Percentiles rank a stretch among this genome's conserved stretches.
phyloP scores from a whole-genome alignment of 1,140 invertebrate genomes.

The Scaptomyza hsui region DNA sequence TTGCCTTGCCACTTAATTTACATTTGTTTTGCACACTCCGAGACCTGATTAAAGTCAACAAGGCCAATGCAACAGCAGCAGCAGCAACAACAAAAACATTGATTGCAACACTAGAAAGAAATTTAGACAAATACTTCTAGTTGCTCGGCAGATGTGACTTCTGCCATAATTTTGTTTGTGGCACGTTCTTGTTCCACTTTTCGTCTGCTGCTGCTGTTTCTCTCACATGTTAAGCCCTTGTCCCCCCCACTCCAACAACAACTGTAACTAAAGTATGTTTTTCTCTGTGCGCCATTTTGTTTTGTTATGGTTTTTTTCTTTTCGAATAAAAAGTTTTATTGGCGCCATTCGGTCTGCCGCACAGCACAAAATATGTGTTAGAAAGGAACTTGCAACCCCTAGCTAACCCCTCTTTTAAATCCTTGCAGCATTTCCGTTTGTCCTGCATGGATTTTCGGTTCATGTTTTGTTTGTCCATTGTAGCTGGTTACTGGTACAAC shows the following conservation, averaged over 20 bases:
- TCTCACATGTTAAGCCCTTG: conserved; percentile 17
- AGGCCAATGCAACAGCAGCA: conserved; percentile 18
- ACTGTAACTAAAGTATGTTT: conserved; percentile 37
- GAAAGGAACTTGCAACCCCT: not conserved
- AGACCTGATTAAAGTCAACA: conserved; percentile 57
- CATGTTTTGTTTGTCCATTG: too few relatives aligned
- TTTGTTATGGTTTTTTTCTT: conserved; percentile 8
- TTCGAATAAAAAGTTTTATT: conserved; percentile 68
- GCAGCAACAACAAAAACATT: conserved; percentile 37
- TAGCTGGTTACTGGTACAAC: conserved; percentile 17
- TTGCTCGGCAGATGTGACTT: conserved; percentile 10
- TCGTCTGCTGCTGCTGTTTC: conserved; percentile 12
- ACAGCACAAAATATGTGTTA: conserved; percentile 48
- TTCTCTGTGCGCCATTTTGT: conserved; percentile 19
- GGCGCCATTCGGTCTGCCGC: conserved; percentile 73
- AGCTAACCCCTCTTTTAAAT: conserved; percentile 1
- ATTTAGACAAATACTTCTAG: too few relatives aligned
- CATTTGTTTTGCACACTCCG: conserved; percentile 32
- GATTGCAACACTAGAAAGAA: conserved; percentile 7
- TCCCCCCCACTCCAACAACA: not conserved
- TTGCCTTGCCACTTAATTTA: conserved; percentile 49
- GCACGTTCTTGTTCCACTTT: conserved; percentile 34
- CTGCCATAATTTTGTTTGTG: conserved; percentile 25
- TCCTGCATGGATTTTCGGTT: conserved; percentile 24
- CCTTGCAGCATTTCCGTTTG: conserved; percentile 20